Evolutionary conservation across 2,113 vertebrate species (phyloP), one percentile per base, ranked within the genome.

Genomic region (Gasterosteus nipponicus): DNA sequence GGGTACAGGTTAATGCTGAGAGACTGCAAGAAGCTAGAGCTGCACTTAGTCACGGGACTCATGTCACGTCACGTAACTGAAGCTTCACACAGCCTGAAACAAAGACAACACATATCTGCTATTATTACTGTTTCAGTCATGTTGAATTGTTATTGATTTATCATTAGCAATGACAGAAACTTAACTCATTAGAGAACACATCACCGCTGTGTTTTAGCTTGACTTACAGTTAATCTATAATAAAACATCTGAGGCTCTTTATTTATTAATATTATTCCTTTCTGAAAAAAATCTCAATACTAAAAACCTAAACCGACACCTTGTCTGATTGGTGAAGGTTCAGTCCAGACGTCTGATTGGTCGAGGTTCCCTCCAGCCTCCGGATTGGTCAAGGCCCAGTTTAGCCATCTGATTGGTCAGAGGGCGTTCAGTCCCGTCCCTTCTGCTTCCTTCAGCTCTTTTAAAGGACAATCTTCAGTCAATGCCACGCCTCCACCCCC

Each of bases 391-490:
- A 0, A 19, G 2, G 41, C 11, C 12, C 8, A 41, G 12, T 39
- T 10, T 10, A 46, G 15, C 22, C 3, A 0, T 64, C 19, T 63
- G 58, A 75, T 73, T 75, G 81, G 64, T 91, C 78, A 92, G 49
- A 92, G 88, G 0, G 84, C 83, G 7, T 89, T 89, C 5, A 92
- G 90, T 16, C 92, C 91, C 0, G 46, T 74, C 14, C 39, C 86
- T 54, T 87, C 86, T n/a, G 54, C 69, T 16, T 93, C 84, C 66
- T 69, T 91, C n/a, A 85, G 7, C 26, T 86, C 90, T 69, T 91
- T 91, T 59, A 90, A 74, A 68, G 84, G 22, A n/a, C 87, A 2
- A 0, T 2, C 33, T 3, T 75, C 75, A 1, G 54, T 31, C 9
- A 15, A 51, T 41, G 5, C 64, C 56, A 72, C 0, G 1, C 49